Percentiles rank a stretch among this genome's conserved stretches.
Evolutionary conservation across 2,113 vertebrate species (phyloP).

Genomic region (Pelodiscus sinensis): DNA sequence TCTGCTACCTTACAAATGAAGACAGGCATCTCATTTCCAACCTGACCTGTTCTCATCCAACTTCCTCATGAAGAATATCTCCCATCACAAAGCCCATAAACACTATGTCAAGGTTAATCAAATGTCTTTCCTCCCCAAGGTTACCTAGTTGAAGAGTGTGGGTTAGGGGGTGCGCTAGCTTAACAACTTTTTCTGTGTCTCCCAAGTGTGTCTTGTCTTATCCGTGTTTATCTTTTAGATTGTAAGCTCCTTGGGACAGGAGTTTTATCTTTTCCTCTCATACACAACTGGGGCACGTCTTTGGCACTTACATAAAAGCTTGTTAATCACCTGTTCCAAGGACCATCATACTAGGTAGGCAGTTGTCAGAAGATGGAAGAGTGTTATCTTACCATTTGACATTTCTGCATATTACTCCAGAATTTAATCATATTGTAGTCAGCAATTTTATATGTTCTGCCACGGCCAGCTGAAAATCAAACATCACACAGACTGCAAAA

Average conservation of each 20-base stretch:
- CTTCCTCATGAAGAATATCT: not conserved
- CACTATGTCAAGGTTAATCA: not conserved
- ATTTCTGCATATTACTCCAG: no score
- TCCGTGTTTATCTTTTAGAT: not conserved
- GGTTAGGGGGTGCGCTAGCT: not conserved
- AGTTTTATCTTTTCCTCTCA: not conserved
- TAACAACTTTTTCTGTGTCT: not conserved
- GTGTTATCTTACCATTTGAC: no score
- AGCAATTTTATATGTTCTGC: no score
- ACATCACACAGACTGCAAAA: no score
- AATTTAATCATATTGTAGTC: no score
- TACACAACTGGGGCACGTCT: not conserved
- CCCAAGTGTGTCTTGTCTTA: not conserved
- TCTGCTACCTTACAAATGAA: not conserved
- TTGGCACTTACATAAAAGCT: not conserved
- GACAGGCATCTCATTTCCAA: not conserved
- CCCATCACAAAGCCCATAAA: not conserved
- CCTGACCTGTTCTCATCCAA: not conserved
- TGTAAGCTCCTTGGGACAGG: not conserved
- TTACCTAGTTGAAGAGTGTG: not conserved
- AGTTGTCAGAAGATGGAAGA: not conserved
- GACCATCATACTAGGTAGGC: accelerated
- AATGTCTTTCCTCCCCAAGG: not conserved
- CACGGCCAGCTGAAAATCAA: no score
- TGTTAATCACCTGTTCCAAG: not conserved